Conservation (phyloP, 2,113 vertebrate genomes). For the Ancistrus triradiatus region DNA sequence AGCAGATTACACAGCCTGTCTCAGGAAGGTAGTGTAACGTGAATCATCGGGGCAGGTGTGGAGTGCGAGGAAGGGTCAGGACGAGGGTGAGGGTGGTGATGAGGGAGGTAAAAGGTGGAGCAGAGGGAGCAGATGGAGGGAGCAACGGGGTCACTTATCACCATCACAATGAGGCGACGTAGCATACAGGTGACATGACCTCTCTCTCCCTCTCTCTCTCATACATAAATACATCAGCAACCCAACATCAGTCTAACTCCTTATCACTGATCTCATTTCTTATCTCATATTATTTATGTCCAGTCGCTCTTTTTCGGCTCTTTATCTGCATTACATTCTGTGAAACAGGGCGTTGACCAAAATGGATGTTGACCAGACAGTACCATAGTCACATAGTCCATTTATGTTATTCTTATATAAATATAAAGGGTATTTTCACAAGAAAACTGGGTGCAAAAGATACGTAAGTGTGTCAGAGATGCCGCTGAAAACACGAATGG, state of each 20-base stretch:
- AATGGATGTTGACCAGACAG: too few species aligned
- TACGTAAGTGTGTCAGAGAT: too few species aligned
- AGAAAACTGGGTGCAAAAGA: too few species aligned
- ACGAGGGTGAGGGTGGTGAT: background rate
- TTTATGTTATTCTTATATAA: too few species aligned
- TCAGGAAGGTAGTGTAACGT: background rate
- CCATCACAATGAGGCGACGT: constrained; percentile 21
- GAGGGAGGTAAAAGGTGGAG: constrained; percentile 1
- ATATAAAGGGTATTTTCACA: too few species aligned
- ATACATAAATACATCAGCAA: background rate
- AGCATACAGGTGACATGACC: constrained; percentile 31
- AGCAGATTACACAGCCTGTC: constrained; percentile 26
- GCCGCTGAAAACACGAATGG: too few species aligned
- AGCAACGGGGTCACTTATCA: constrained; percentile 30
- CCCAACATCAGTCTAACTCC: background rate
- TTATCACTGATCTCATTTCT: background rate
- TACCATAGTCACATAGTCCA: too few species aligned
- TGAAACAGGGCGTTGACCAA: too few species aligned
- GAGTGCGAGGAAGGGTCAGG: background rate
- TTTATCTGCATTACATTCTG: too few species aligned
- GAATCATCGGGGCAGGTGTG: constrained; percentile 23
- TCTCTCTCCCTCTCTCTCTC: background rate
- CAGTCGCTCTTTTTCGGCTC: background rate
- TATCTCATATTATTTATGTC: background rate
- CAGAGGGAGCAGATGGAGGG: constrained; percentile 34